Evolutionary conservation across 2,113 vertebrate species (phyloP).

Genomic region (Jaculus jaculus): DNA sequence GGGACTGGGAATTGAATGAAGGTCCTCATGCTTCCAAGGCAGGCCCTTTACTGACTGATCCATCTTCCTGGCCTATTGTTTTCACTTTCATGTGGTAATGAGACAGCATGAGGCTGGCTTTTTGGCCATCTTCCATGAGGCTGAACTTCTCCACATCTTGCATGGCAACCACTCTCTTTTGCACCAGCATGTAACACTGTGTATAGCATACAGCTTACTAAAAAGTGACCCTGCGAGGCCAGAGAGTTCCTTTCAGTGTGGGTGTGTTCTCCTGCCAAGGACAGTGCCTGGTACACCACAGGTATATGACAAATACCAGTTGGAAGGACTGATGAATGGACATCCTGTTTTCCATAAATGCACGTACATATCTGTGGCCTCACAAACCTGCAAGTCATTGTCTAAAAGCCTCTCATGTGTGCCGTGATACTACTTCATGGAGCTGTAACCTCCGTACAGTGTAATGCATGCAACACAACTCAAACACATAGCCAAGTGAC

Average conservation of each 20-base stretch:
- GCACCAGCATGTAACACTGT: not conserved
- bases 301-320: not conserved
- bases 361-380: not conserved
- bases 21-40: too few species aligned
- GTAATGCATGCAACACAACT: not conserved
- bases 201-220: not conserved
- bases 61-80: not conserved
- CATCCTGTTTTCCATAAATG: not conserved
- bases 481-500: too few species aligned
- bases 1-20: too few species aligned
- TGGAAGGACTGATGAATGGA: not conserved
- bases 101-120: not conserved
- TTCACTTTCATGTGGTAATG: not conserved
- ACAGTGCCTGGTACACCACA: not conserved
- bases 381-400: not conserved
- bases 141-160: not conserved
- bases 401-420: not conserved
- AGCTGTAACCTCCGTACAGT: not conserved
- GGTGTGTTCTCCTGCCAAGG: not conserved
- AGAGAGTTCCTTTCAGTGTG: not conserved
- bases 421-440: not conserved
- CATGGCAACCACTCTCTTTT: rapidly evolving
- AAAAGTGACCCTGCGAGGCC: not conserved
- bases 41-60: too few species aligned
- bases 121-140: not conserved